Percentiles rank a stretch among this genome's conserved stretches.
These are phyloP conservation scores for Bombus ignitus DNA, from an alignment of 1,140 invertebrate genomes.

Conservation along the genomic window DNA sequence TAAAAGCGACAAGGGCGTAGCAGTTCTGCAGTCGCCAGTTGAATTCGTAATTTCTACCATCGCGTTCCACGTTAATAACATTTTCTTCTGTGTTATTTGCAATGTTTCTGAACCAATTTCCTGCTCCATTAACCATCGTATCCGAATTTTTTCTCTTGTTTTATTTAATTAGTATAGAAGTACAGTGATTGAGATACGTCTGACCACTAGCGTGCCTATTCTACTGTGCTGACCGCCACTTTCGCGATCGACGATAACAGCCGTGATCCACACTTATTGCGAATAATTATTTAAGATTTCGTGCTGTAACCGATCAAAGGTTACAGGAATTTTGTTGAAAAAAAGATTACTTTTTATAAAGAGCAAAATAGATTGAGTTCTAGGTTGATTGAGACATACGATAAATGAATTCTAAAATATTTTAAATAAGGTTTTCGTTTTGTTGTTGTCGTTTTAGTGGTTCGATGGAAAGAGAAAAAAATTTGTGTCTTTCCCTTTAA, in stretches of 20 bases:
- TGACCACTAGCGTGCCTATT: not conserved
- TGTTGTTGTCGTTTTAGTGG: too few relatives aligned
- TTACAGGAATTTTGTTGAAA: too few relatives aligned
- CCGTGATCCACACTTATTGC: not conserved
- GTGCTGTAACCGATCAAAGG: not conserved
- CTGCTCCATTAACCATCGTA: too few relatives aligned
- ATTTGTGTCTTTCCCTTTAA: too few relatives aligned
- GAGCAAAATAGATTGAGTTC: too few relatives aligned
- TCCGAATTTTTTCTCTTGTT: too few relatives aligned
- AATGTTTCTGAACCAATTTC: not conserved
- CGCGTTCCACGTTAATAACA: not conserved
- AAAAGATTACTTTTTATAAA: too few relatives aligned
- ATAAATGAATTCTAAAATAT: too few relatives aligned
- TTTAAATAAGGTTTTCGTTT: too few relatives aligned
- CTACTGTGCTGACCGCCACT: not conserved
- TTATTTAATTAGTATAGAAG: not conserved
- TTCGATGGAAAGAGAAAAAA: too few relatives aligned
- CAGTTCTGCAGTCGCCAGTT: not conserved
- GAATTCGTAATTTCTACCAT: not conserved
- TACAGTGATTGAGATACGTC: not conserved
- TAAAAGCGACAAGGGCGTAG: not conserved
- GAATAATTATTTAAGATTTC: not conserved
- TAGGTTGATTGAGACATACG: too few relatives aligned
- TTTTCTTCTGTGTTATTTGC: not conserved
- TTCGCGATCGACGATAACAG: not conserved